Base-by-base conservation (phyloP, 2,888 invertebrate species). In the Epinotia ramella region DNA sequence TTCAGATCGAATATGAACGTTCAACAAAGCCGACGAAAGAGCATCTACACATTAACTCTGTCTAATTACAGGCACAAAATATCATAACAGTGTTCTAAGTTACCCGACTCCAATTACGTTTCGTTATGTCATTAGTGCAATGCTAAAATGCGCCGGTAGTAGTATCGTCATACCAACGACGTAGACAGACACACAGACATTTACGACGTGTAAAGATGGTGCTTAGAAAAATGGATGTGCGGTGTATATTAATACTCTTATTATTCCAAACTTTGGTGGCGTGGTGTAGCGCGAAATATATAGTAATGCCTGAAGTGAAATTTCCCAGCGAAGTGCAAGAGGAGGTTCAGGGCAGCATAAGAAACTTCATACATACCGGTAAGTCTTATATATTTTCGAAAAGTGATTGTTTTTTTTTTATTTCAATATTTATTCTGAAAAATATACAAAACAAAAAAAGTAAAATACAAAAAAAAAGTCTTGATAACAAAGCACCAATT, bases 41-140 rank as follows among this genome's bases (percentile, higher is more conserved):
- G 86, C 80, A 87, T 87, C 84, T 86, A 87, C 83, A 85, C 88
- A 77, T 85, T 89, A 85, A 88, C 89, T 79, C 89, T 90, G 86
- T 91, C 92, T 56, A 92, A 93, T 84, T 93, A 92, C 84, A 93
- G 92, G 84, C 92, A 93, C 79, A 93, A 92, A 89, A 82, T 86
- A 81, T 87, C 81, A 77, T 83, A 81, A 78, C 76, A 77, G 77
- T 77, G 64, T 49, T 65, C 65, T 57, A 75, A 33, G 60, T 75
- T 75, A 57, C 44, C 65, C 65, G 69, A 76, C 40, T 72, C 70
- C 57, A 72, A 75, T 73, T 59, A 59, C 71, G 77, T 59, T 67
- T 60, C 49, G 57, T 69, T 69, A 69, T 53, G 53, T 40, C 49
- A 65, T 70, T 66, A 75, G 60, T 60, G 70, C 63, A 18, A 71